These are phyloP conservation scores for Leptodactylus fuscus DNA, from an alignment of 2,113 vertebrate species.

Conservation along the genomic window DNA sequence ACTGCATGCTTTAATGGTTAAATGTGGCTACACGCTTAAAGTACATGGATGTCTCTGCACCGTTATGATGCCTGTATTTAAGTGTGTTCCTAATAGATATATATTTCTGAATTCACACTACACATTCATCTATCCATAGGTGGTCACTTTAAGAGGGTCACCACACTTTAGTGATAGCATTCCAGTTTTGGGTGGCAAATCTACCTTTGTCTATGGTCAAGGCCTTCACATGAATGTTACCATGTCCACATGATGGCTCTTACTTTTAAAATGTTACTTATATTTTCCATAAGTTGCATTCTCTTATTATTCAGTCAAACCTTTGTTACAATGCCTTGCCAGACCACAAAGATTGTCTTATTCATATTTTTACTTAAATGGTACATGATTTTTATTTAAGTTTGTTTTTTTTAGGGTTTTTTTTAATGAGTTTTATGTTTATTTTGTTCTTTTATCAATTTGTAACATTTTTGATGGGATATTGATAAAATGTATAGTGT, in stretches of 20 bases:
- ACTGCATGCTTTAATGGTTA: neutral
- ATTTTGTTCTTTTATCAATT: neutral
- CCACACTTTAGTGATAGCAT: neutral
- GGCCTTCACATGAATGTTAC: constrained; percentile 14
- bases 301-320: neutral
- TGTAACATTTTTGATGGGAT: constrained; percentile 16
- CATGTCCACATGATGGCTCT: neutral
- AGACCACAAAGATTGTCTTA: constrained; percentile 11
- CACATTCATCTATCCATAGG: neutral
- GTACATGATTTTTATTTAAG: neutral
- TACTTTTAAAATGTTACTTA: constrained; percentile 2
- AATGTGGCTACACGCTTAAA: neutral
- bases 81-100: neutral
- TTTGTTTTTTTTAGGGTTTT: neutral
- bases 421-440: neutral
- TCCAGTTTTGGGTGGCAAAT: neutral
- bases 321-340: constrained; percentile 15
- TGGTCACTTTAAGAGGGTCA: too few species aligned
- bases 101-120: neutral
- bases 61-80: neutral
- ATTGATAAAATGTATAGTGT: neutral
- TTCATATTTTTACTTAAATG: neutral
- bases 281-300: neutral
- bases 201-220: neutral
- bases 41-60: neutral